Conservation (phyloP, 2,888 invertebrate genomes). For the Troglohyphantes excavatus region DNA sequence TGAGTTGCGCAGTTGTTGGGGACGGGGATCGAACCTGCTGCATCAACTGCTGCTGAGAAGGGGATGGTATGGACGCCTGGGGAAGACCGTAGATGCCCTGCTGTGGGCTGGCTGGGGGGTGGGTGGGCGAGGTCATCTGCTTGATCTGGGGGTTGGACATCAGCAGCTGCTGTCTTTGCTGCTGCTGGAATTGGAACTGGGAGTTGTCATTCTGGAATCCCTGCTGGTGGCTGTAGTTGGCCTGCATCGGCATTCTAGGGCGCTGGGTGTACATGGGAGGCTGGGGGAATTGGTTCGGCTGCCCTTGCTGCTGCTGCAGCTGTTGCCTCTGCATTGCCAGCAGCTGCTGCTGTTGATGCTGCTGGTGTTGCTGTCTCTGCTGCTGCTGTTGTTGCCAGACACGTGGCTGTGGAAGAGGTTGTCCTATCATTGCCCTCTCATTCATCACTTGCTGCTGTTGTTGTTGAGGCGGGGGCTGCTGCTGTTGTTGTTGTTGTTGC, state of each 20-base stretch:
- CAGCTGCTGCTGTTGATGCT: constrained; percentile 71
- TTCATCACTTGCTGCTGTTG: constrained; percentile 79
- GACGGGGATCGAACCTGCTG: constrained; percentile 92
- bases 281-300: constrained; percentile 80
- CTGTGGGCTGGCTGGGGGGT: constrained; percentile 88
- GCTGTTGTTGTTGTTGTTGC: constrained; percentile 76
- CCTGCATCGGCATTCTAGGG: constrained; percentile 58
- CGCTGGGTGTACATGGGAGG: constrained; percentile 81
- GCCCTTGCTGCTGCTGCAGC: constrained; percentile 81
- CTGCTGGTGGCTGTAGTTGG: constrained; percentile 70
- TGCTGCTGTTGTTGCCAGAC: constrained; percentile 40
- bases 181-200: constrained; percentile 81
- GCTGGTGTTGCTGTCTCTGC: constrained; percentile 36
- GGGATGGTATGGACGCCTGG: constrained; percentile 86
- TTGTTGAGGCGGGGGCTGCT: constrained; percentile 77
- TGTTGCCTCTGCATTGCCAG: constrained; percentile 80
- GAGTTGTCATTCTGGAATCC: constrained; percentile 67
- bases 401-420: constrained; percentile 29
- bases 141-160: constrained; percentile 82
- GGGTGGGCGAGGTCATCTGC: constrained; percentile 85
- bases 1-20: constrained; percentile 84
- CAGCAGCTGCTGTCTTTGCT: constrained; percentile 80
- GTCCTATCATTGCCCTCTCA: constrained; percentile 79
- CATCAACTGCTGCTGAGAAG: constrained; percentile 87
- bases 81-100: constrained; percentile 85